phyloP scores from a whole-genome alignment of 2,888 invertebrate species.

The Hypomecis punctinalis region DNA sequence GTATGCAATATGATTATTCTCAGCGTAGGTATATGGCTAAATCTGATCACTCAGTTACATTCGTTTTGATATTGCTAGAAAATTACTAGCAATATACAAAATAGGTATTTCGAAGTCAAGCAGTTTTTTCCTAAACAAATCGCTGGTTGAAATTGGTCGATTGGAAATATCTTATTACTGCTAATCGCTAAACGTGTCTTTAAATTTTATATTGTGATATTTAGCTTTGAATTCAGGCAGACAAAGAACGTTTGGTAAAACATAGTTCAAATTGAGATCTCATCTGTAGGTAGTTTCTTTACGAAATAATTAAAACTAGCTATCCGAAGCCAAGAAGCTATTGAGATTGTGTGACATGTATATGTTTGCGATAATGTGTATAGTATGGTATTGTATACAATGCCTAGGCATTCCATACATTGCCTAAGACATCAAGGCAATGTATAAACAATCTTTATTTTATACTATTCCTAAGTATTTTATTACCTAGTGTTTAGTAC shows the following conservation, averaged over 20 bases:
- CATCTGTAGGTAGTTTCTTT: conserved; percentile 80
- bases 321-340: conserved; percentile 82
- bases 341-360: conserved; percentile 64
- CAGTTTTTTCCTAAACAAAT: background rate
- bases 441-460: too few species aligned
- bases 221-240: conserved; percentile 71
- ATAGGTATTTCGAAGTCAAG: conserved; percentile 2
- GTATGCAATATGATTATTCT: background rate
- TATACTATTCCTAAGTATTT: too few species aligned
- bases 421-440: too few species aligned
- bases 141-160: conserved; percentile 56
- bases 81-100: conserved; percentile 23
- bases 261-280: conserved; percentile 84
- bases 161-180: conserved; percentile 58
- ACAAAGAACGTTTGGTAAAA: conserved; percentile 71
- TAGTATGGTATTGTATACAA: too few species aligned
- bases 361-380: background rate
- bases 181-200: conserved; percentile 65
- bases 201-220: conserved; percentile 73
- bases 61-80: conserved; percentile 24
- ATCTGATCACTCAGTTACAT: background rate
- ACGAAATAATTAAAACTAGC: conserved; percentile 77
- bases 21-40: background rate
- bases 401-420: too few species aligned
- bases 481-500: too few species aligned